phyloP scores from a whole-genome alignment of 2,113 vertebrate species.

The Alethe diademata region DNA sequence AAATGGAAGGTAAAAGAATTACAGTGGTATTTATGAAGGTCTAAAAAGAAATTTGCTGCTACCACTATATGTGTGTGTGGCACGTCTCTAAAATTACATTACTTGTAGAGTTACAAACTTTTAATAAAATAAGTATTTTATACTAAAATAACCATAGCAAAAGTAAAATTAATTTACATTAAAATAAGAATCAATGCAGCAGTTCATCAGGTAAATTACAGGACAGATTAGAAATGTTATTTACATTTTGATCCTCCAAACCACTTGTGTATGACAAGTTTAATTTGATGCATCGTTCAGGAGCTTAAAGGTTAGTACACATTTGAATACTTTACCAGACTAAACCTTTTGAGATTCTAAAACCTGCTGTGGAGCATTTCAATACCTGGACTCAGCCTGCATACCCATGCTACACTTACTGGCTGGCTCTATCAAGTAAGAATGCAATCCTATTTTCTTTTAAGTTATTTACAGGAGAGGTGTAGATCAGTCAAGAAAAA shows the following conservation, averaged over 20 bases:
- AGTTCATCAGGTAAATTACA: not conserved
- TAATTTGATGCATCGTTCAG: not conserved
- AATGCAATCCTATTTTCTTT: not conserved
- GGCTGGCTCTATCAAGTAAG: not conserved
- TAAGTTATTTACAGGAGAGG: not conserved
- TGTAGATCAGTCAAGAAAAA: not conserved
- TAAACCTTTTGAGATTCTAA: not conserved
- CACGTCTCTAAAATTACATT: not conserved
- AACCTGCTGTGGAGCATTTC: not conserved
- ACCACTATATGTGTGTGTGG: not conserved
- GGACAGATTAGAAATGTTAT: not conserved
- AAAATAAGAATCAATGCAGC: not conserved
- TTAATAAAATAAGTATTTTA: not conserved
- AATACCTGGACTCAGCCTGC: not conserved
- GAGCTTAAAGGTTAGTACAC: not conserved
- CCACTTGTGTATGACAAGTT: not conserved
- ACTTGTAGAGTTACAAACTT: not conserved
- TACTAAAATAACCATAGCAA: not conserved
- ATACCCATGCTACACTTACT: not conserved
- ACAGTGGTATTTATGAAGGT: not conserved
- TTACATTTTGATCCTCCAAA: slow-evolving; percentile 8
- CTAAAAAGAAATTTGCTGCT: not conserved
- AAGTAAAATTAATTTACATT: not conserved
- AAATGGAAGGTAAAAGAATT: not conserved
- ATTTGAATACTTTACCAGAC: not conserved